These are phyloP conservation scores for Arnoldichthys spilopterus DNA, from an alignment of 2,797 vertebrate genomes.

Conservation along the genomic window DNA sequence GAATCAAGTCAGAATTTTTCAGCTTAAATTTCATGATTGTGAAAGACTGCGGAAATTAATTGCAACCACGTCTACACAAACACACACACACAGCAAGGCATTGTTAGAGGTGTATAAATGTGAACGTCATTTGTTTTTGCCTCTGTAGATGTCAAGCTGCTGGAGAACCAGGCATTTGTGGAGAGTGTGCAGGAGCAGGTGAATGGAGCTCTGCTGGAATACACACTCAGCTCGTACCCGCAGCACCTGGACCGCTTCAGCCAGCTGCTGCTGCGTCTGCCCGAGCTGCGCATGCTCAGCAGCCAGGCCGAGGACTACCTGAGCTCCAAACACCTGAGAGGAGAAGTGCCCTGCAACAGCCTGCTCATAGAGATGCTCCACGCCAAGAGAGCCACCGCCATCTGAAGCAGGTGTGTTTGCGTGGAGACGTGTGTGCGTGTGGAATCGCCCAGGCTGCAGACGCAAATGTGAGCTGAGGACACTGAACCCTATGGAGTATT, in stretches of 20 bases:
- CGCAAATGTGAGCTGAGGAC: constrained; percentile 9
- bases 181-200: constrained; percentile 88
- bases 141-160: constrained; percentile 84
- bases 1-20: too few species aligned
- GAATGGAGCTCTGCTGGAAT: constrained; percentile 86
- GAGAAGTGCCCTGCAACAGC: constrained; percentile 91
- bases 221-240: constrained; percentile 83
- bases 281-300: constrained; percentile 86
- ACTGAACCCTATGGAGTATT: constrained; percentile 31
- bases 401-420: constrained; percentile 22
- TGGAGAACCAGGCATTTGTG: constrained; percentile 85
- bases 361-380: constrained; percentile 95
- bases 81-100: not conserved
- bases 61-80: not conserved
- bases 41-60: too few species aligned
- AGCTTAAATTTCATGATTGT: too few species aligned
- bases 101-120: not conserved
- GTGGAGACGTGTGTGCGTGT: constrained; percentile 23
- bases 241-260: constrained; percentile 84
- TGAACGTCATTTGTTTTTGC: not conserved
- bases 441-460: not conserved
- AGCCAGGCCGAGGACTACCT: constrained; percentile 90
- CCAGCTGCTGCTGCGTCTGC: constrained; percentile 86
- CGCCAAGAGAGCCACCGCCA: constrained; percentile 78
- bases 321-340: constrained; percentile 87